Percentiles rank a stretch among this genome's conserved stretches.
These are phyloP conservation scores for Sinocyclocheilus anophthalmus DNA, from an alignment of 2,113 vertebrate genomes.

Conservation along the genomic window DNA sequence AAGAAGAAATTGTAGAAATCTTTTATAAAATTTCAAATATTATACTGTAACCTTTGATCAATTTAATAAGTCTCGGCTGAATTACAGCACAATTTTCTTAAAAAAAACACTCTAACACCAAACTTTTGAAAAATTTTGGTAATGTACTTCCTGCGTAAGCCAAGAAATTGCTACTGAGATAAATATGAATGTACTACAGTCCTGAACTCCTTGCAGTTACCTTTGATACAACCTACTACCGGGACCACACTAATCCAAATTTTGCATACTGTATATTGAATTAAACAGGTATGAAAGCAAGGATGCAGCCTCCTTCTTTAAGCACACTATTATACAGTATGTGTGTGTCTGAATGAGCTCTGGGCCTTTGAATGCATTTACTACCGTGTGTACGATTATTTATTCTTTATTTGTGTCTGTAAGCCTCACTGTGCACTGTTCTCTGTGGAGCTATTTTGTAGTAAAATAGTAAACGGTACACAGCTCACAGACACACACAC, in stretches of 20 bases:
- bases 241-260: neutral
- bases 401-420: conserved; percentile 16
- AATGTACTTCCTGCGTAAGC: neutral
- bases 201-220: neutral
- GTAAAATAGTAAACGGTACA: conserved; percentile 24
- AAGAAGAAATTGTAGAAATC: neutral
- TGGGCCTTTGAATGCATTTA: conserved; percentile 10
- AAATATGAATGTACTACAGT: neutral
- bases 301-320: neutral
- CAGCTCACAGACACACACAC: conserved; percentile 31
- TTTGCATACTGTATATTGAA: neutral
- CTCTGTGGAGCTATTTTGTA: conserved; percentile 26
- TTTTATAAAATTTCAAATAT: too few species aligned
- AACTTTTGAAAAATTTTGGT: neutral
- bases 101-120: neutral
- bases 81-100: neutral
- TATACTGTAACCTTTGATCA: neutral
- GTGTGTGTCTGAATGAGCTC: neutral
- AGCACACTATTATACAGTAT: neutral
- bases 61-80: neutral
- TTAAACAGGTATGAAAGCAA: neutral
- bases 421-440: neutral
- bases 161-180: neutral
- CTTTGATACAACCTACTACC: neutral
- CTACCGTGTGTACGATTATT: neutral